Evolutionary conservation across 2,888 invertebrate species (phyloP).

Genomic region (Cynaeus angustus): DNA sequence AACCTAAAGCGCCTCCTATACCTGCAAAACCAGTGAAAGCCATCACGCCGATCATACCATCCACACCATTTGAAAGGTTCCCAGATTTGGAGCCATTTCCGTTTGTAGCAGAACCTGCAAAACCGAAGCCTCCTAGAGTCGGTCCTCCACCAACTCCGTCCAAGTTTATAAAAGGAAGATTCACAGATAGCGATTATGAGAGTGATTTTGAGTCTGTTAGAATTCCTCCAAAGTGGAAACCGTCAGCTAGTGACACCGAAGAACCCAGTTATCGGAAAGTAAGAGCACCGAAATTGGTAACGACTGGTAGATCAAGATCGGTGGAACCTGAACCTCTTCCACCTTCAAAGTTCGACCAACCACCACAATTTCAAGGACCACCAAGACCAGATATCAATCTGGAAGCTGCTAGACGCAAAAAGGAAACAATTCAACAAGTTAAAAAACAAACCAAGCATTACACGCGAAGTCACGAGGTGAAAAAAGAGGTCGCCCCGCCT

Average conservation of each 20-base stretch:
- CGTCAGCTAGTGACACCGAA: constrained; percentile 79
- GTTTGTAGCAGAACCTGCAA: constrained; percentile 71
- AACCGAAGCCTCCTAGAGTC: constrained; percentile 65
- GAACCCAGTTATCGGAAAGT: constrained; percentile 76
- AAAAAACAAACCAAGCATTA: constrained; percentile 65
- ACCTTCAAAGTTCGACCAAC: constrained; percentile 75
- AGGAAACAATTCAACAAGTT: constrained; percentile 59
- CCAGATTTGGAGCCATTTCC: constrained; percentile 73
- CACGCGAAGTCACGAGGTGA: constrained; percentile 60
- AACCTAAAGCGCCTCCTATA: constrained; percentile 70
- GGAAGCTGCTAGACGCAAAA: constrained; percentile 62
- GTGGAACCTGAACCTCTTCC: constrained; percentile 75
- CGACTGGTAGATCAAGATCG: constrained; percentile 74
- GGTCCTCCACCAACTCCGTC: constrained; percentile 76
- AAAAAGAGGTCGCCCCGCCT: constrained; percentile 58
- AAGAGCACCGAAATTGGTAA: constrained; percentile 71
- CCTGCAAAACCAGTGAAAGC: constrained; percentile 65
- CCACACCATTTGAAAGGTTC: constrained; percentile 69
- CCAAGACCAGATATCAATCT: constrained; percentile 67
- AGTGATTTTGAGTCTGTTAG: constrained; percentile 75
- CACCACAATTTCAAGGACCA: constrained; percentile 70
- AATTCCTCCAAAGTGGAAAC: constrained; percentile 75
- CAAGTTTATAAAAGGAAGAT: constrained; percentile 75
- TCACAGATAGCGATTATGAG: constrained; percentile 80
- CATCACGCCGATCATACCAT: constrained; percentile 59